phyloP scores from a whole-genome alignment of 2,888 invertebrate species.

The Thymelicus sylvestris region DNA sequence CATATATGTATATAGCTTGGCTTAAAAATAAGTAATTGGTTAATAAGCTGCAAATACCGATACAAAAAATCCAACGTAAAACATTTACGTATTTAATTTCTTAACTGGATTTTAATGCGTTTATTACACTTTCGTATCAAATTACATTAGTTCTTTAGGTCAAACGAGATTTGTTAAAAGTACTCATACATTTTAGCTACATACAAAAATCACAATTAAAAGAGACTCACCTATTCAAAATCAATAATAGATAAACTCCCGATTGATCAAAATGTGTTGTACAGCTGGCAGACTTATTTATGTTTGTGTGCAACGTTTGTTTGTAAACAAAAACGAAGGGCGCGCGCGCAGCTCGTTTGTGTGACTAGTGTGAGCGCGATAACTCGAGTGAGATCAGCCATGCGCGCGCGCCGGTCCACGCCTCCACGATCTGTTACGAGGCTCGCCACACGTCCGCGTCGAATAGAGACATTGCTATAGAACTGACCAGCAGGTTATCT shows the following conservation, averaged over 20 bases:
- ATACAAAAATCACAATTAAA: neutral
- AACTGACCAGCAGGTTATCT: too few species aligned
- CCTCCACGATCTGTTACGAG: neutral
- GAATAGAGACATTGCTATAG: neutral
- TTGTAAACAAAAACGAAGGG: slow-evolving; percentile 6
- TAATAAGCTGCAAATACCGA: too few species aligned
- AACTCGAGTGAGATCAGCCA: slow-evolving; percentile 3
- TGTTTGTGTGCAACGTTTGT: neutral
- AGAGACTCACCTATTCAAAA: neutral
- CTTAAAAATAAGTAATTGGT: too few species aligned
- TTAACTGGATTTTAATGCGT: too few species aligned
- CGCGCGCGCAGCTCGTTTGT: slow-evolving; percentile 2
- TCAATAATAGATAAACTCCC: too few species aligned
- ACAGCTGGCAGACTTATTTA: neutral
- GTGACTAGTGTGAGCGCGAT: neutral
- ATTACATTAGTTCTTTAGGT: too few species aligned
- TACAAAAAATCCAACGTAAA: too few species aligned
- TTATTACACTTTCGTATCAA: too few species aligned
- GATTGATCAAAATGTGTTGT: neutral
- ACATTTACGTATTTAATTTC: too few species aligned
- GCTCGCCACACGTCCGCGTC: neutral
- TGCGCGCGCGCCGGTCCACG: neutral
- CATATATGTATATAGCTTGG: too few species aligned
- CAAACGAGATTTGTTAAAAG: too few species aligned
- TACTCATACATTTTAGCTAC: neutral